These are phyloP conservation scores for Caenorhabditis plicata DNA, from an alignment of 2,888 invertebrate genomes.

Conservation along the genomic window DNA sequence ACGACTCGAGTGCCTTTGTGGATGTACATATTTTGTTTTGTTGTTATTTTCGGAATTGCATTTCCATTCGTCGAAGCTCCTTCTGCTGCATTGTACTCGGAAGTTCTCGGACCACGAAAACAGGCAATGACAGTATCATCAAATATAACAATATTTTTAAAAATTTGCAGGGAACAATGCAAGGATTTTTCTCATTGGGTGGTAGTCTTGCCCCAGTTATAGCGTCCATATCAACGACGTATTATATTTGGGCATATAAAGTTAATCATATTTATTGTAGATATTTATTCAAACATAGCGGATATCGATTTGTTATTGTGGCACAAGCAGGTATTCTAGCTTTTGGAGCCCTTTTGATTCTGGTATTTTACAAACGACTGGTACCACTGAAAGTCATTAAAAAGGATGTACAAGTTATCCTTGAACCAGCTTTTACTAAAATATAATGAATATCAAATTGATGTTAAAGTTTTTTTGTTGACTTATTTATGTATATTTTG, in stretches of 20 bases:
- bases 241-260: not conserved
- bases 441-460: too few relatives aligned
- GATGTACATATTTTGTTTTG: slow-evolving; percentile 34
- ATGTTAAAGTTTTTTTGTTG: too few relatives aligned
- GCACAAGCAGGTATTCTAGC: slow-evolving; percentile 9
- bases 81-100: slow-evolving; percentile 33
- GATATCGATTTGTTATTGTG: slow-evolving; percentile 24
- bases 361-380: slow-evolving; percentile 16
- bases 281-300: slow-evolving; percentile 15
- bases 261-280: slow-evolving; percentile 4
- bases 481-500: too few relatives aligned
- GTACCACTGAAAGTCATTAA: slow-evolving; percentile 19
- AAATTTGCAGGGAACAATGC: slow-evolving; percentile 40
- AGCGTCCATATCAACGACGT: slow-evolving; percentile 29
- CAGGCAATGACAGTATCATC: too few relatives aligned
- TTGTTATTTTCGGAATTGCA: slow-evolving; percentile 40
- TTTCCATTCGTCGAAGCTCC: slow-evolving; percentile 43
- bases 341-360: slow-evolving; percentile 12
- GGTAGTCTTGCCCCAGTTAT: slow-evolving; percentile 27
- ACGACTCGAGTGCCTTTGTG: slow-evolving; percentile 21
- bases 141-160: too few relatives aligned
- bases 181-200: slow-evolving; percentile 28
- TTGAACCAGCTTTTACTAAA: too few relatives aligned
- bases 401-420: too few relatives aligned
- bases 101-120: slow-evolving; percentile 39